These are phyloP conservation scores for Crotalus tigris DNA, from an alignment of 2,113 vertebrate genomes.

Conservation along the genomic window DNA sequence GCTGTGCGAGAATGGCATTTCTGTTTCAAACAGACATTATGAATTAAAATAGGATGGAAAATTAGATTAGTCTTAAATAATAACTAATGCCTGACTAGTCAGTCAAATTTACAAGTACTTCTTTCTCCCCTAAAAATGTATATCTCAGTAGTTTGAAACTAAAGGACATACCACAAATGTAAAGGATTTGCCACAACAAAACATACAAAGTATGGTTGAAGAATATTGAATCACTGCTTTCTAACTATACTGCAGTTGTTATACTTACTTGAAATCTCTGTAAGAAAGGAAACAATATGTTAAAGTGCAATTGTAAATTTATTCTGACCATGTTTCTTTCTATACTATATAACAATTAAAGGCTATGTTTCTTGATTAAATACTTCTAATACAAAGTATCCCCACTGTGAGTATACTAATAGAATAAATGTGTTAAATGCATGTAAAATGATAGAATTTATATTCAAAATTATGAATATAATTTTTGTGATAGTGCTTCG, in stretches of 20 bases:
- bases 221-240: neutral
- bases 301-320: neutral
- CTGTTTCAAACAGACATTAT: conserved; percentile 3
- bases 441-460: neutral
- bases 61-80: neutral
- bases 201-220: neutral
- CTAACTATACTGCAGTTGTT: neutral
- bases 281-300: neutral
- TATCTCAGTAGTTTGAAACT: neutral
- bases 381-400: neutral
- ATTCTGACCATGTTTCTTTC: neutral
- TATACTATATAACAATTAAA: neutral
- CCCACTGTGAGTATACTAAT: neutral
- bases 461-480: neutral
- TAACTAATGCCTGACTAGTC: neutral
- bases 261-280: neutral
- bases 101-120: neutral
- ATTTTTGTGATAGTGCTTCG: neutral
- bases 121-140: neutral
- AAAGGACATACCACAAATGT: neutral
- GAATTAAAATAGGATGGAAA: neutral
- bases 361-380: neutral
- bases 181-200: neutral
- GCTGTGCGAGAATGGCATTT: neutral
- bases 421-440: neutral